phyloP scores from a whole-genome alignment of 2,113 vertebrate species.

The Hepsetus odoe region DNA sequence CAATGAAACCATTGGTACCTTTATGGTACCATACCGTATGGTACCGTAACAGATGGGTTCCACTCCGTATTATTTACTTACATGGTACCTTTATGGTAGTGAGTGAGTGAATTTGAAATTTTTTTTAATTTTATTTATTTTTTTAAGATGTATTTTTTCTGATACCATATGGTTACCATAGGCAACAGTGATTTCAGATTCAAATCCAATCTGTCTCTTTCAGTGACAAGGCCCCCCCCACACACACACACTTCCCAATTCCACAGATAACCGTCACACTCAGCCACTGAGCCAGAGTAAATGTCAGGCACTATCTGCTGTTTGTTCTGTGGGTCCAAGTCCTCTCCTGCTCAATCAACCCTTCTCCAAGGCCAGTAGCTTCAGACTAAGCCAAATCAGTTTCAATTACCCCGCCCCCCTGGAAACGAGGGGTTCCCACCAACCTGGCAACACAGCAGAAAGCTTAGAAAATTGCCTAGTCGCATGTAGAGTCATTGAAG shows the following conservation, averaged over 20 bases:
- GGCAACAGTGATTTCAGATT: slow-evolving; percentile 70
- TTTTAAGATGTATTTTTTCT: neutral
- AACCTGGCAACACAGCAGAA: slow-evolving; percentile 30
- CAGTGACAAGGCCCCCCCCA: slow-evolving; percentile 73
- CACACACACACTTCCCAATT: slow-evolving; percentile 73
- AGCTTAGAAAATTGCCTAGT: slow-evolving; percentile 33
- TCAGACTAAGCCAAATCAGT: slow-evolving; percentile 33
- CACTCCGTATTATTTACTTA: neutral
- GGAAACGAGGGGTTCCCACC: slow-evolving; percentile 27
- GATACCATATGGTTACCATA: slow-evolving; percentile 55
- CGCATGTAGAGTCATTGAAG: slow-evolving; percentile 18
- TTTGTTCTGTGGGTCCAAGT: slow-evolving; percentile 46
- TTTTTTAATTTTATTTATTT: neutral
- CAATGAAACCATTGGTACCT: too few species aligned
- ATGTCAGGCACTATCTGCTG: slow-evolving; percentile 76
- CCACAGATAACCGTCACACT: slow-evolving; percentile 75
- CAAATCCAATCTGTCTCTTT: slow-evolving; percentile 67
- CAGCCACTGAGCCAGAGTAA: slow-evolving; percentile 72
- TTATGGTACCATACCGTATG: too few species aligned
- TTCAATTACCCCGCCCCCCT: slow-evolving; percentile 30
- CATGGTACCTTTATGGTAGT: neutral
- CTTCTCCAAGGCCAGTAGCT: slow-evolving; percentile 27
- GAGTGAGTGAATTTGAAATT: neutral
- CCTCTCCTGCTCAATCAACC: slow-evolving; percentile 34
- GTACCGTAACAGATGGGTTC: neutral